Percentiles rank a stretch among this genome's conserved stretches.
Conservation (phyloP, 2,888 invertebrate genomes). For the Caenorhabditis uteleia region DNA sequence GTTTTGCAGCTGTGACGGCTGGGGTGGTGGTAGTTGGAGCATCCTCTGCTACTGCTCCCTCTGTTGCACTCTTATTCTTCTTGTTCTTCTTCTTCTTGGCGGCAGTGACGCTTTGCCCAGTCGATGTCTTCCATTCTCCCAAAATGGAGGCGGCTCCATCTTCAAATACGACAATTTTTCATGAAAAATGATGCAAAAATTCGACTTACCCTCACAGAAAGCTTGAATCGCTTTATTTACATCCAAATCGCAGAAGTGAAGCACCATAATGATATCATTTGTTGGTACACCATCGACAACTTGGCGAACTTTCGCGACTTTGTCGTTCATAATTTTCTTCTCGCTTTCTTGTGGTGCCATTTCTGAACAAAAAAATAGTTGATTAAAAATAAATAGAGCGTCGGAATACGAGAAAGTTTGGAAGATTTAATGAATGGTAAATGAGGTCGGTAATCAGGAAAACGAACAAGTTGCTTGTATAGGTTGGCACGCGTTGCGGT, state of each 20-base stretch:
- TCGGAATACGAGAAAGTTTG: constrained; percentile 10
- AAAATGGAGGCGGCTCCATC: constrained; percentile 61
- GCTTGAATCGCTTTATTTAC: constrained; percentile 72
- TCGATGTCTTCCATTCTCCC: constrained; percentile 62
- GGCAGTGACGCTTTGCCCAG: constrained; percentile 34
- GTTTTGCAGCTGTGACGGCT: constrained; percentile 7
- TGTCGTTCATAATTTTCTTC: constrained; percentile 61
- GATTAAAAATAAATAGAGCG: constrained; percentile 9
- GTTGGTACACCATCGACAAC: constrained; percentile 70
- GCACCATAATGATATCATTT: constrained; percentile 72
- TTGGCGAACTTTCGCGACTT: constrained; percentile 70
- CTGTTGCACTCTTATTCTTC: constrained; percentile 38
- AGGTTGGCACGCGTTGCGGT: constrained; percentile 43
- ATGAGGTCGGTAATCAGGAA: no score
- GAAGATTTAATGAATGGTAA: no score
- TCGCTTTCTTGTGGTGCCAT: constrained; percentile 58
- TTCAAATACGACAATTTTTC: constrained; percentile 10
- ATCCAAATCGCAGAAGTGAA: constrained; percentile 72
- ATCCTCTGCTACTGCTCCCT: constrained; percentile 5
- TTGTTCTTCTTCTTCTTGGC: constrained; percentile 59
- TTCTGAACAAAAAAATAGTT: constrained; percentile 16
- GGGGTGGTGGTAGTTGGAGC: constrained; percentile 13
- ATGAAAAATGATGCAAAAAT: not conserved
- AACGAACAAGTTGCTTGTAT: constrained; percentile 1
- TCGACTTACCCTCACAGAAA: constrained; percentile 71